Evolutionary conservation across 2,888 invertebrate genomes (phyloP), one percentile per base, ranked within the genome.

Genomic region (Philhelius pedissequus): DNA sequence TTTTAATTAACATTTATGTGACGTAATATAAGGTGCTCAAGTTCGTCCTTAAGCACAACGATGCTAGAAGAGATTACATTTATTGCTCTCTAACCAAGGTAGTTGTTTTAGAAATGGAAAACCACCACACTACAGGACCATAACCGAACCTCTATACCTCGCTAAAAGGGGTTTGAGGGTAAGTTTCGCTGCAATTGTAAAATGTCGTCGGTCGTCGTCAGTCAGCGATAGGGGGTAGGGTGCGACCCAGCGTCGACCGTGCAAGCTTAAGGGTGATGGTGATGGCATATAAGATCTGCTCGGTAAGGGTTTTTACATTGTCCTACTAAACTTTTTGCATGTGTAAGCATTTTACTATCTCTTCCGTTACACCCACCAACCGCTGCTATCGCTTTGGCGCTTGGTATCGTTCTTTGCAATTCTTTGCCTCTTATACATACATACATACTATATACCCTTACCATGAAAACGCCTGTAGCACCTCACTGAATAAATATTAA

Each of bases 1-100:
- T 83, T 83, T 83, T 78, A 83, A 83, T 83, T 83, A 83, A 78
- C 83, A 83, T 78, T 83, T 78, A 78, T 83, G 74, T 78, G 64
- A 78, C 52, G 78, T 78, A 78, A 83, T 75, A 69, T 56, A 66
- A 78, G 64, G 54, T 73, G 64, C 83, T 83, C 74, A 83, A 78
- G 74, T 83, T 75, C 45, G 78, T 83, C 70, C 78, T 83, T 60
- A 83, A 78, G 70, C 50, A 74, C 64, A 66, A 83, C 58, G 83
- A 83, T 75, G 74, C 78, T 83, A 60, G 56, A 75, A 78, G 52
- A 83, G 74, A 83, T 83, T 75, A 78, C 74, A 74, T 83, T 83
- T 83, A 83, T 78, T 78, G 74, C 83, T 78, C 83, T 78, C 58
- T 32, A 83, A 20, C 74, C 74, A 70, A 83, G 78, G 78, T 70